phyloP scores from a whole-genome alignment of 2,113 vertebrate genomes.

The Anthoscopus minutus region DNA sequence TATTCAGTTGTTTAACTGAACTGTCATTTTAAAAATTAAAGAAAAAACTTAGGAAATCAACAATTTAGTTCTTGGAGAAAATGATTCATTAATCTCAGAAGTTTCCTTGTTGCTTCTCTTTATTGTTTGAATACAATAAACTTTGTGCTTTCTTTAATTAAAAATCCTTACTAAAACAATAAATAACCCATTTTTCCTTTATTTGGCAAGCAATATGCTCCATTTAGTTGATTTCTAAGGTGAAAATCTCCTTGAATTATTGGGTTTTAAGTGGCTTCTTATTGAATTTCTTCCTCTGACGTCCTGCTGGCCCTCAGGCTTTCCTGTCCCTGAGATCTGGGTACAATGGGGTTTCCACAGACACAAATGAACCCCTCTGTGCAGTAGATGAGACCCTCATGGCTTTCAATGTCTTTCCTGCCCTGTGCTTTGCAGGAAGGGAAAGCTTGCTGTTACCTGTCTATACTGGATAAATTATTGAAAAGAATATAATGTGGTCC shows the following conservation, averaged over 20 bases:
- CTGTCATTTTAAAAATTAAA: background rate
- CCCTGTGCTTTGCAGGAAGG: background rate
- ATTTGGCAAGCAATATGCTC: background rate
- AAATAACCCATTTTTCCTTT: background rate
- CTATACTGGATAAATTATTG: background rate
- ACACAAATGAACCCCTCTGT: background rate
- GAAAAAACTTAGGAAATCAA: background rate
- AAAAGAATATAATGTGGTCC: background rate
- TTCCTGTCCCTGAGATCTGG: background rate
- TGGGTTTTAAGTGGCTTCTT: background rate
- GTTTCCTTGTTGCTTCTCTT: background rate
- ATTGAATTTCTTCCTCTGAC: background rate
- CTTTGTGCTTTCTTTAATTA: background rate
- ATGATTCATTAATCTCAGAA: background rate
- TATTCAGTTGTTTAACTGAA: background rate
- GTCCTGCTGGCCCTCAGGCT: background rate
- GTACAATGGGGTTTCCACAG: background rate
- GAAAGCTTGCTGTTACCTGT: background rate
- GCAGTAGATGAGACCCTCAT: background rate
- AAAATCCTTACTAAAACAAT: background rate
- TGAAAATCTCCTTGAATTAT: constrained; percentile 24
- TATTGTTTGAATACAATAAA: background rate
- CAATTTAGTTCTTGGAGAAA: background rate
- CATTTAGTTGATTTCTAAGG: background rate
- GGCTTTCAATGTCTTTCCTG: background rate